phyloP scores from a whole-genome alignment of 2,888 invertebrate genomes.

The Mythimna ferrago region DNA sequence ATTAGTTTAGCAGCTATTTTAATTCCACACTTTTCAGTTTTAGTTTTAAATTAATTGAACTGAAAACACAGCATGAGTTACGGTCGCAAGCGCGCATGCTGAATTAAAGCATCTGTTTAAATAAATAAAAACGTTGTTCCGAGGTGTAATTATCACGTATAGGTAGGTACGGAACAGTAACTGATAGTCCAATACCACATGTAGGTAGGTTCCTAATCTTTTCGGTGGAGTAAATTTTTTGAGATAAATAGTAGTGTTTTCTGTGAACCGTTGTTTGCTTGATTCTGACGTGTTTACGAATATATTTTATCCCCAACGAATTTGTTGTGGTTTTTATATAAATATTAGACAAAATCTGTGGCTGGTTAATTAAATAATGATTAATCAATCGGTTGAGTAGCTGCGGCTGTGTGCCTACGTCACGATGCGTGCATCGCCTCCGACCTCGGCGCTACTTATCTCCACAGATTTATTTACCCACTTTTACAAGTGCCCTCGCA shows the following conservation, averaged over 20 bases:
- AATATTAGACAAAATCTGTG: slow-evolving; percentile 25
- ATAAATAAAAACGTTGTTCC: slow-evolving; percentile 48
- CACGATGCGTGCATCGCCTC: slow-evolving; percentile 63
- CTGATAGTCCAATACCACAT: slow-evolving; percentile 36
- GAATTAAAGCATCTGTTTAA: slow-evolving; percentile 51
- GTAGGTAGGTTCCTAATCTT: slow-evolving; percentile 34
- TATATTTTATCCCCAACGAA: slow-evolving; percentile 31
- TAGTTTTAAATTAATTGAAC: slow-evolving; percentile 17
- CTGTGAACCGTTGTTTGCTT: slow-evolving; percentile 36
- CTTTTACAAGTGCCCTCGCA: slow-evolving; percentile 67
- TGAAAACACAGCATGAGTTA: slow-evolving; percentile 26
- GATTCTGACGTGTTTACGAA: slow-evolving; percentile 40
- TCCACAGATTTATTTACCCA: slow-evolving; percentile 76
- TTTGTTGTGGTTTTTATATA: slow-evolving; percentile 19
- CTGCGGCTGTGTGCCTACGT: slow-evolving; percentile 50
- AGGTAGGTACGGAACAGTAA: slow-evolving; percentile 2
- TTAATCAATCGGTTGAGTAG: slow-evolving; percentile 60
- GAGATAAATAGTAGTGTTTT: slow-evolving; percentile 36
- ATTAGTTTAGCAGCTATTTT: background rate
- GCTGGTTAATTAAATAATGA: slow-evolving; percentile 53
- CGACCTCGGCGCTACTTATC: slow-evolving; percentile 83
- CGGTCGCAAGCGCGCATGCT: slow-evolving; percentile 25
- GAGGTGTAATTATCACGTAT: slow-evolving; percentile 45
- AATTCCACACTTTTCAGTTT: slow-evolving; percentile 12
- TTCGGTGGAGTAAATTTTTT: slow-evolving; percentile 37